Evolutionary conservation across 2,888 invertebrate species (phyloP).

Genomic region (Drosophila merina): DNA sequence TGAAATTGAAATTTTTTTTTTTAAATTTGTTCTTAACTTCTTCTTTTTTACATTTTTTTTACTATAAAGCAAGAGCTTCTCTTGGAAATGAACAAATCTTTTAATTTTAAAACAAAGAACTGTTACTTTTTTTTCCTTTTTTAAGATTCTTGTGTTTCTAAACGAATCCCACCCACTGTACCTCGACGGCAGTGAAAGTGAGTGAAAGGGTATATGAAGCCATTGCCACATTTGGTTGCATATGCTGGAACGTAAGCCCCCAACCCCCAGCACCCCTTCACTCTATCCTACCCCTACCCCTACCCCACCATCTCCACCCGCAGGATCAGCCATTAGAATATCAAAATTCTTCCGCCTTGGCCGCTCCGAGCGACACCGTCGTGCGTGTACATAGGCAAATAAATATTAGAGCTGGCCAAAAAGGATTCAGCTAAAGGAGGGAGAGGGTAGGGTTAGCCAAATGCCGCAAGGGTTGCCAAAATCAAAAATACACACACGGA

Average conservation of each 20-base stretch:
- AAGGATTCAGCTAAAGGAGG: background rate
- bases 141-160: too few relatives aligned
- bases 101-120: too few relatives aligned
- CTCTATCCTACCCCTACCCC: background rate
- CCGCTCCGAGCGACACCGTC: conserved; percentile 27
- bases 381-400: conserved; percentile 42
- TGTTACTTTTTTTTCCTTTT: too few relatives aligned
- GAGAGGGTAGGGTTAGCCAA: background rate
- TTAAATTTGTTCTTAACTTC: too few relatives aligned
- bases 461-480: conserved; percentile 14
- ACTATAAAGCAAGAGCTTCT: too few relatives aligned
- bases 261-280: too few relatives aligned
- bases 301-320: background rate
- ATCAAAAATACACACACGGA: conserved; percentile 2
- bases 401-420: conserved; percentile 37
- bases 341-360: conserved; percentile 8
- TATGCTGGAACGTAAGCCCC: conserved; percentile 22
- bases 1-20: too few relatives aligned
- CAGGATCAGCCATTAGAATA: background rate
- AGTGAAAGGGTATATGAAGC: conserved; percentile 12
- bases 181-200: background rate
- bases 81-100: too few relatives aligned
- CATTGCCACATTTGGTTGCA: conserved; percentile 34
- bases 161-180: background rate
- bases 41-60: too few relatives aligned